Conservation (phyloP, 1,140 invertebrate species). For the Meloidogyne chitwoodi region DNA sequence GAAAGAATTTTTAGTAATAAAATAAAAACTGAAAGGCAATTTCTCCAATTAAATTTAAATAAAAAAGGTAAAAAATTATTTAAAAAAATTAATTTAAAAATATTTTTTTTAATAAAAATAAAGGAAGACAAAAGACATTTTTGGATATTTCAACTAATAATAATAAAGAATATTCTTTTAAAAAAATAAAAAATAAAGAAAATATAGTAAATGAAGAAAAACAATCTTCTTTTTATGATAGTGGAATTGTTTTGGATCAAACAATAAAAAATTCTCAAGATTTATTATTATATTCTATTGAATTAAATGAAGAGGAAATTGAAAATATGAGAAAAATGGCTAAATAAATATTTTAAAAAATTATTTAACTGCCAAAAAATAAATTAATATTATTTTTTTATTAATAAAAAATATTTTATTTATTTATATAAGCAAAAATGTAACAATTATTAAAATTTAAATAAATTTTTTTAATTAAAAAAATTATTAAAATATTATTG, state of each 20-base stretch:
- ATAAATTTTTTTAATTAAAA: too few relatives aligned
- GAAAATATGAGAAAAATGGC: slow-evolving; percentile 2
- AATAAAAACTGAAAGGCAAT: not conserved
- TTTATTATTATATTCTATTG: slow-evolving; percentile 6
- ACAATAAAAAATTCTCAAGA: not conserved
- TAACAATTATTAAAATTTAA: too few relatives aligned
- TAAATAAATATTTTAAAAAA: not conserved
- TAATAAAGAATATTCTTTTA: not conserved
- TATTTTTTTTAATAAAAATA: not conserved
- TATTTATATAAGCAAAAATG: too few relatives aligned
- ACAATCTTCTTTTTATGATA: not conserved
- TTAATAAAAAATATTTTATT: too few relatives aligned
- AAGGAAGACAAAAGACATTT: not conserved
- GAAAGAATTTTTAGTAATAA: not conserved
- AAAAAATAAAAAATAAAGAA: not conserved
- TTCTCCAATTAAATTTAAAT: not conserved
- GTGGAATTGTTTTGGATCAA: slow-evolving; percentile 18
- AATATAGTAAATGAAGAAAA: not conserved
- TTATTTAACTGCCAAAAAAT: too few relatives aligned
- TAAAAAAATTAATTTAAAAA: not conserved
- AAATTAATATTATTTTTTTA: too few relatives aligned
- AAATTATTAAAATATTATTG: not conserved
- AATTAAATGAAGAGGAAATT: slow-evolving; percentile 11
- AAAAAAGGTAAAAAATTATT: not conserved
- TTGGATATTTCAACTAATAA: slow-evolving; percentile 2